Base-by-base conservation (phyloP, 1,140 invertebrate genomes). In the Drosophila pandora region DNA sequence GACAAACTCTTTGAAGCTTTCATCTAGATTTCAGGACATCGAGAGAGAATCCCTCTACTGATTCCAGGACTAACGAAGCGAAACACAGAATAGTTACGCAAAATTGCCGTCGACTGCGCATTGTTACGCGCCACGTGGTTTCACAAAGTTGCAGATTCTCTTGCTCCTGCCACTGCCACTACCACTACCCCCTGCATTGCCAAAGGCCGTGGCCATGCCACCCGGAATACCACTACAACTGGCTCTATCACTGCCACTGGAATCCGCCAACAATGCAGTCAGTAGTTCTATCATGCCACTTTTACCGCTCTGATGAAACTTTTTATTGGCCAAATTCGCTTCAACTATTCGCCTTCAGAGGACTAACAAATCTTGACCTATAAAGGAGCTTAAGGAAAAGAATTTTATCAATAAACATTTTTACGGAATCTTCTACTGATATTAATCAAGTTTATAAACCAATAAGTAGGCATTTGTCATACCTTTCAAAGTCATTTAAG, bases 111-210 rank as follows among this genome's bases (percentile, higher is more conserved):
- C 81, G 68, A 85, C 73, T 79, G 63, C 53, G 76, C 73, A 72
- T 85, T 85, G 81, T 85, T 87, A 74, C 74, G 77, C 81, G 81
- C 77, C 82, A 81, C 82, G 60, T 81, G 82, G 61, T 59, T 49
- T 49, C 37, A 78, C 69, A 81, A 85, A 84, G 80, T 76, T 83
- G 65, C 30, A 43, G 34, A 3, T 10, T 6, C 25, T 37, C 12
- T 13, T 43, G n/a, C 41, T 43, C 3, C 13, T 45, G 55, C 41
- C 54, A 12, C 48, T 37, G 3, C 5, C 13, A n/a, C 28, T 30
- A 12, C 41, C 13, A 30, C 21, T 53, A 25, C 30, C 30, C 34
- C 32, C 25, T 28, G 25, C 5, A 28, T 28, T 28, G 6, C 25
- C 25, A 28, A 28, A 4, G 25, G 25, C 25, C 25, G 5, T 28